Conservation (phyloP, 2,113 vertebrate genomes). For the Pseudorectes ferrugineus region DNA sequence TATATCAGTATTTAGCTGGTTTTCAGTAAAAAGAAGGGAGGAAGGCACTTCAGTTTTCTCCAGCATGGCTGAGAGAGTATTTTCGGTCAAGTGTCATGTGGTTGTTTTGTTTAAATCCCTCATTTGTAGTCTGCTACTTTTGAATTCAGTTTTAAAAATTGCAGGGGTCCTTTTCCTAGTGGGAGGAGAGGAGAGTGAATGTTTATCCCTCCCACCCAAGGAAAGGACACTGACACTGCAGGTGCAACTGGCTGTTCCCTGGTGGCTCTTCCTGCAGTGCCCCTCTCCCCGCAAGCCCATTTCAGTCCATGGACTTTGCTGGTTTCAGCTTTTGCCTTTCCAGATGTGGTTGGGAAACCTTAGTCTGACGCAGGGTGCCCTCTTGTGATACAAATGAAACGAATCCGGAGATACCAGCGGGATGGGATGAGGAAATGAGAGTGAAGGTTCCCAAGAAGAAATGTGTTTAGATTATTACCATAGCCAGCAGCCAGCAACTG, state of each 20-base stretch:
- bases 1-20: background rate
- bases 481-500: background rate
- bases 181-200: background rate
- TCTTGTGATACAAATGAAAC: background rate
- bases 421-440: background rate
- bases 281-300: fast-evolving
- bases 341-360: background rate
- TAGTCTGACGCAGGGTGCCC: background rate
- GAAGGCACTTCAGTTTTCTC: background rate
- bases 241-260: background rate
- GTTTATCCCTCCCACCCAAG: background rate
- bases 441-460: background rate
- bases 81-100: background rate
- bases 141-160: background rate
- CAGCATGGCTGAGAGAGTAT: background rate
- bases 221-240: background rate
- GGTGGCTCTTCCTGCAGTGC: too few species aligned
- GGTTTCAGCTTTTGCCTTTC: background rate
- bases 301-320: background rate
- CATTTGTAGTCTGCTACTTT: background rate
- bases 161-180: background rate
- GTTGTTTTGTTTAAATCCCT: background rate
- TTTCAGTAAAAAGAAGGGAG: background rate
- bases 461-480: background rate
- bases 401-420: fast-evolving